Evolutionary conservation across 2,797 vertebrate genomes (phyloP).

Genomic region (Lacerta bilineata): DNA sequence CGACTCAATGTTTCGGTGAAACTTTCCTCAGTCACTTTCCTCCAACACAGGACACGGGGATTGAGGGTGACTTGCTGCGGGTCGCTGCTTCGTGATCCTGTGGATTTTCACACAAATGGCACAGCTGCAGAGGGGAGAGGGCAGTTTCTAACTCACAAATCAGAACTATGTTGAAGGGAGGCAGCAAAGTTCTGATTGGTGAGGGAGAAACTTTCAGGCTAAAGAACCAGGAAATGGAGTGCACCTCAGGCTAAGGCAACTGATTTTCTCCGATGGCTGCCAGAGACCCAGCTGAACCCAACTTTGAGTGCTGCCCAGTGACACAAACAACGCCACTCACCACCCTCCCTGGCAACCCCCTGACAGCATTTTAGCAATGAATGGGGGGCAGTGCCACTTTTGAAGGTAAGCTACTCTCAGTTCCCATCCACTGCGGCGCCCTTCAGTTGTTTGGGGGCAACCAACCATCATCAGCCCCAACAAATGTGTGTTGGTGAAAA

Average conservation of each 20-base stretch:
- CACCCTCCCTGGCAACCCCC: too few relatives aligned
- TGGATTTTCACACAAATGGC: neutral
- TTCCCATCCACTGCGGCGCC: too few relatives aligned
- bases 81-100: neutral
- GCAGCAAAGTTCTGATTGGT: neutral
- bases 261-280: too few relatives aligned
- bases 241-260: too few relatives aligned
- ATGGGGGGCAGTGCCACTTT: too few relatives aligned
- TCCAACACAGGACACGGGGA: neutral
- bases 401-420: too few relatives aligned
- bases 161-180: too few relatives aligned
- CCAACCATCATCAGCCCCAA: too few relatives aligned
- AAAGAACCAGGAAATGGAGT: neutral
- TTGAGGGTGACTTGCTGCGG: neutral
- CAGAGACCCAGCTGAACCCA: neutral
- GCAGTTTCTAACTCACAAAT: neutral
- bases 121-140: neutral
- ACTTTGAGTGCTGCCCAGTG: neutral
- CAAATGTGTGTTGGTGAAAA: too few relatives aligned
- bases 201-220: neutral
- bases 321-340: too few relatives aligned
- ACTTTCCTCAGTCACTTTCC: neutral
- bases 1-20: neutral
- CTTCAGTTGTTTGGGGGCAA: too few relatives aligned
- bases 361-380: too few relatives aligned